Conservation (phyloP, 2,113 vertebrate genomes). For the Entelurus aequoreus region DNA sequence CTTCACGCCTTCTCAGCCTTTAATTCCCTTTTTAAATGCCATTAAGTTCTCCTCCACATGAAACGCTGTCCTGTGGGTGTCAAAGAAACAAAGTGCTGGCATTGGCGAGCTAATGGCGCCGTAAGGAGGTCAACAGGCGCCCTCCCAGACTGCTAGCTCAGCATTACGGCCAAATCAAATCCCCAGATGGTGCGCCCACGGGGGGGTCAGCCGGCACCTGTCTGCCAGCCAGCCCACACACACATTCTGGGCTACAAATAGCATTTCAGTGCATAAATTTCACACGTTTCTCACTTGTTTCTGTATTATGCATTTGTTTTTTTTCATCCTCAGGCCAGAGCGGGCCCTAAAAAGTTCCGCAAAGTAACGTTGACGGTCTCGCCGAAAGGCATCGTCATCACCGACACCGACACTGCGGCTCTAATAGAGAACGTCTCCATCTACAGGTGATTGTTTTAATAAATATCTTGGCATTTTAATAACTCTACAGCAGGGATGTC, state of each 20-base stretch:
- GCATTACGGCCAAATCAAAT: slow-evolving; percentile 28
- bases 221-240: slow-evolving; percentile 35
- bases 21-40: slow-evolving; percentile 6
- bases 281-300: slow-evolving; percentile 24
- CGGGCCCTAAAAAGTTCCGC: slow-evolving; percentile 81
- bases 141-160: slow-evolving; percentile 40
- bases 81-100: slow-evolving; percentile 21
- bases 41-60: neutral
- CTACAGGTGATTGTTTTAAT: slow-evolving; percentile 72
- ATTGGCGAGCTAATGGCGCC: slow-evolving; percentile 24
- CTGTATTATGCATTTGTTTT: neutral
- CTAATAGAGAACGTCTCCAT: slow-evolving; percentile 85
- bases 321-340: slow-evolving; percentile 72
- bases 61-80: slow-evolving; percentile 2
- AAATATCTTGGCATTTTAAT: neutral
- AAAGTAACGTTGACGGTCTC: slow-evolving; percentile 86
- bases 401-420: slow-evolving; percentile 80
- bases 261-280: slow-evolving; percentile 36
- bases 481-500: too few relatives aligned
- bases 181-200: slow-evolving; percentile 56
- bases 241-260: slow-evolving; percentile 24
- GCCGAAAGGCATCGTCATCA: slow-evolving; percentile 81
- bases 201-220: slow-evolving; percentile 6
- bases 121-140: slow-evolving; percentile 36
- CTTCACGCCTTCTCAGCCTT: neutral